phyloP scores from a whole-genome alignment of 2,797 vertebrate species.

The Artibeus lituratus region DNA sequence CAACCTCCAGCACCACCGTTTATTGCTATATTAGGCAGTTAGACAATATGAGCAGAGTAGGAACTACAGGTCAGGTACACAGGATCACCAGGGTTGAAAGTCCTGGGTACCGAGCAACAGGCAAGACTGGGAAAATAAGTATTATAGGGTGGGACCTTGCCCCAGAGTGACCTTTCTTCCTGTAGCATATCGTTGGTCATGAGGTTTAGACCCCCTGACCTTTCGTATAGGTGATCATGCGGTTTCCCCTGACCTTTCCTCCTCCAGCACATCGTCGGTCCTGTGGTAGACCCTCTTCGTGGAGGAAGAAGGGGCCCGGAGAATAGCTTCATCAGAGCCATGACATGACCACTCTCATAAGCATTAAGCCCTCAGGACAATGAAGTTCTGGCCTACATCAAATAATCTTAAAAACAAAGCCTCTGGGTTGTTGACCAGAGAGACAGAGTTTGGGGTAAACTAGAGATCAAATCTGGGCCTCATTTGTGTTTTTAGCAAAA shows the following conservation, averaged over 20 bases:
- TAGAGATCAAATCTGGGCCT: not conserved
- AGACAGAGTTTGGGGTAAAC: not conserved
- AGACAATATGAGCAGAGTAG: not conserved
- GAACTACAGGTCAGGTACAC: not conserved
- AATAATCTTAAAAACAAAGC: not conserved
- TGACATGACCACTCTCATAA: not conserved
- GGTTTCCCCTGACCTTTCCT: not conserved
- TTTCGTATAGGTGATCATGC: not conserved
- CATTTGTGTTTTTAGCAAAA: not conserved
- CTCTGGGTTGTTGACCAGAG: not conserved
- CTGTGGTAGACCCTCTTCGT: not conserved
- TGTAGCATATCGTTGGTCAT: not conserved
- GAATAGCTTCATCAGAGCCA: not conserved
- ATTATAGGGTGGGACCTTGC: not conserved
- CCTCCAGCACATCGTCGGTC: not conserved
- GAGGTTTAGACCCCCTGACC: not conserved
- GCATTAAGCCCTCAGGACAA: not conserved
- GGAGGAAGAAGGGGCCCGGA: not conserved
- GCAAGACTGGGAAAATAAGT: not conserved
- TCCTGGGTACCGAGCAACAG: not conserved
- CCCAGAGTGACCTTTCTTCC: not conserved
- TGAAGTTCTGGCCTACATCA: not conserved
- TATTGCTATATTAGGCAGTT: not conserved
- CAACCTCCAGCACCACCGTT: not conserved
- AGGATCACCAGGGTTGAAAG: not conserved